These are phyloP conservation scores for Paradoxurus hermaphroditus DNA, from an alignment of 2,113 vertebrate species.

Conservation along the genomic window DNA sequence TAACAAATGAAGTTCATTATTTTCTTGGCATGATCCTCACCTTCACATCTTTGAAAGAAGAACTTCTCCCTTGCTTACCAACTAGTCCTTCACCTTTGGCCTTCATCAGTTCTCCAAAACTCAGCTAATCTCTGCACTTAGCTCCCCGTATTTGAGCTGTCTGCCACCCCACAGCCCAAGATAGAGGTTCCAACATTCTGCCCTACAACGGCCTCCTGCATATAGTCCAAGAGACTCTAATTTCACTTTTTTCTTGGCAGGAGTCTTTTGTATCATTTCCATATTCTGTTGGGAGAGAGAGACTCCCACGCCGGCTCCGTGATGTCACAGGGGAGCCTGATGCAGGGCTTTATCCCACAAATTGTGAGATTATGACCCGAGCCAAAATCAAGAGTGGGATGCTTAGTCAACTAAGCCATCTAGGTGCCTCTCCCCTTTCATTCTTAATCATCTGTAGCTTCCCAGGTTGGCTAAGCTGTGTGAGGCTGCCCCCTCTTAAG, in stretches of 20 bases:
- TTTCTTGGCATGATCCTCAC: background rate
- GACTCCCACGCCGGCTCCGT: too few relatives aligned
- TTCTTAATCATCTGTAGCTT: background rate
- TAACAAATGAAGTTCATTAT: background rate
- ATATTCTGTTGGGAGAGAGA: background rate
- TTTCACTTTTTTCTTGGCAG: background rate
- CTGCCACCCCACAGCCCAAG: background rate
- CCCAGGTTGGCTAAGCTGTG: background rate
- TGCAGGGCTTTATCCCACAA: too few relatives aligned
- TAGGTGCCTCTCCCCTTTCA: background rate
- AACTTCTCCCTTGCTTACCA: background rate
- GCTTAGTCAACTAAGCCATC: too few relatives aligned
- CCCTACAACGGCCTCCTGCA: background rate
- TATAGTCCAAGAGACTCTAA: background rate
- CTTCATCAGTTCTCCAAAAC: background rate
- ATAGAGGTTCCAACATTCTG: background rate
- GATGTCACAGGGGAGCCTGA: too few relatives aligned
- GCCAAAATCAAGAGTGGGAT: too few relatives aligned
- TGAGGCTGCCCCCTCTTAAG: background rate
- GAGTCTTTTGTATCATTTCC: slow-evolving; percentile 6
- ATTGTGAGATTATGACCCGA: too few relatives aligned
- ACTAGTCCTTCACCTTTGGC: background rate
- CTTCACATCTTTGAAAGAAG: background rate
- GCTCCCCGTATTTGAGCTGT: background rate
- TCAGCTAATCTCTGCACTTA: background rate